A percentile compares a stretch with the other conserved stretches of the same genome.
Conservation (phyloP, 1,140 invertebrate genomes). For the Whitmania pigra region DNA sequence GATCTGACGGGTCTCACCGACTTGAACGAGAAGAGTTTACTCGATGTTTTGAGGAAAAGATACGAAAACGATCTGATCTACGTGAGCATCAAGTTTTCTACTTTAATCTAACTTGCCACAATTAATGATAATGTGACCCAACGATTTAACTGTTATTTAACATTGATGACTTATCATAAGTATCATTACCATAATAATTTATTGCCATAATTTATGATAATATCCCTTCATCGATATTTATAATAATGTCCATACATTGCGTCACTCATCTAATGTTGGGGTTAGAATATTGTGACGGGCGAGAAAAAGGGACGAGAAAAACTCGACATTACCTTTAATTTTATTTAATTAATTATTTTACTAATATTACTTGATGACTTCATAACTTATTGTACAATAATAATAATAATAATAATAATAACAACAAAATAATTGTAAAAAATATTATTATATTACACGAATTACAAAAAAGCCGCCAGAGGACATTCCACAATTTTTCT, state of each 20-base stretch:
- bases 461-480: no score
- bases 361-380: no score
- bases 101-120: not conserved
- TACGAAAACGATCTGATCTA: conserved; percentile 37
- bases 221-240: no score
- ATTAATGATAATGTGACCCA: not conserved
- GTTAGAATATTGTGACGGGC: not conserved
- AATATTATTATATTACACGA: no score
- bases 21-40: conserved; percentile 36
- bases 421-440: no score
- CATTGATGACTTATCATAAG: not conserved
- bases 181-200: not conserved
- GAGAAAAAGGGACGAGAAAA: not conserved
- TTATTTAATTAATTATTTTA: no score
- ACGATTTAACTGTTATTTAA: no score
- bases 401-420: no score
- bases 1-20: conserved; percentile 37
- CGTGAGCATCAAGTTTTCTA: conserved; percentile 34
- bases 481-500: no score
- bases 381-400: no score
- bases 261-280: not conserved
- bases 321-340: no score
- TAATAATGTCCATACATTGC: not conserved
- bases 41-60: conserved; percentile 36
- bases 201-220: not conserved